A percentile compares a stretch with the other conserved stretches of the same genome.
phyloP scores from a whole-genome alignment of 2,888 invertebrate genomes.

The Sphaerophoria rueppellii region DNA sequence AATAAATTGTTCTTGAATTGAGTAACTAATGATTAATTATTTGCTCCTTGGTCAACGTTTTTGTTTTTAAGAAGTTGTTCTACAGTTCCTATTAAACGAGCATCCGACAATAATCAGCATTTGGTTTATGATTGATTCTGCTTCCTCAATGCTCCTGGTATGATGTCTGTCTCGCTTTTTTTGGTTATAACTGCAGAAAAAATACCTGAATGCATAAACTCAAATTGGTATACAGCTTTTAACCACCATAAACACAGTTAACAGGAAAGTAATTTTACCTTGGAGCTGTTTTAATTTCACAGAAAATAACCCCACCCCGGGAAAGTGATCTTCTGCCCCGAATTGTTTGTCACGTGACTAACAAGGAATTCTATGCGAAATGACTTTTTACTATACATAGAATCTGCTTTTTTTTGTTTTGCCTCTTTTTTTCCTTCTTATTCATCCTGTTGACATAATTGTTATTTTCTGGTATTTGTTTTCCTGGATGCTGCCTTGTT shows the following conservation, averaged over 20 bases:
- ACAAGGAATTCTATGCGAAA: constrained; percentile 72
- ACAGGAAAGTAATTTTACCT: constrained; percentile 69
- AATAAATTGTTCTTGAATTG: too few relatives aligned
- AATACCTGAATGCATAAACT: constrained; percentile 23
- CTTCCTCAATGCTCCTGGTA: constrained; percentile 44
- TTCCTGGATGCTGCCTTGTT: constrained; percentile 49
- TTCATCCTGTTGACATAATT: constrained; percentile 59
- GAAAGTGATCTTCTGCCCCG: constrained; percentile 68
- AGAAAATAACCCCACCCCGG: constrained; percentile 63
- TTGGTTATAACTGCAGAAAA: constrained; percentile 16
- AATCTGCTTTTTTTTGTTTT: constrained; percentile 16
- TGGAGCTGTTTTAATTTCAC: constrained; percentile 71
- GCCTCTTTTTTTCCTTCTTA: constrained; percentile 26
- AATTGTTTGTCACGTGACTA: constrained; percentile 71
- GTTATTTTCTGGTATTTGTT: constrained; percentile 39
- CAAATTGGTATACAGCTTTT: not conserved
- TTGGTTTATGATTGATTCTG: constrained; percentile 61
- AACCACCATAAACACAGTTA: constrained; percentile 3
- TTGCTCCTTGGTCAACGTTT: too few relatives aligned
- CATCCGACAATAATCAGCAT: constrained; percentile 43
- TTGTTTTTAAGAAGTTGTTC: too few relatives aligned
- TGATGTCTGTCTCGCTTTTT: constrained; percentile 45
- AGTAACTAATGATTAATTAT: too few relatives aligned
- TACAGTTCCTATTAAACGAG: constrained; percentile 51
- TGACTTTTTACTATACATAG: constrained; percentile 57